Evolutionary conservation across 2,113 vertebrate species (phyloP), one percentile per base, ranked within the genome.

Genomic region (Delphinapterus leucas): DNA sequence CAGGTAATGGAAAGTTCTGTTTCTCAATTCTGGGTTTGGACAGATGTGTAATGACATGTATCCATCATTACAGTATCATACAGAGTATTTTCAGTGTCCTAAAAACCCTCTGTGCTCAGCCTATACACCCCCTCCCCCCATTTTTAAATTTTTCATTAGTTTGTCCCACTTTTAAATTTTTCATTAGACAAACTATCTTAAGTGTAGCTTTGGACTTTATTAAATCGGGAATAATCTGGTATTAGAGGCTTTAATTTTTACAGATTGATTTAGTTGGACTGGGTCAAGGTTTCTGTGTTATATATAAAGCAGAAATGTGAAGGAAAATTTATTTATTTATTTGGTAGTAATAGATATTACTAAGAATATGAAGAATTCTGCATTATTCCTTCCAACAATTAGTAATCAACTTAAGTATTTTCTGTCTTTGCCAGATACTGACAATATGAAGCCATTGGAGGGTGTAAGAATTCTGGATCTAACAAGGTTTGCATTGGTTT

Each of bases 391-490:
- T 36, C 36, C 36, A 31, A 83, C 88, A 93, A 95, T 84, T 93
- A 91, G 2, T 94, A 93, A 96, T 88, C 6, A 90, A 0, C 49
- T 92, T 13, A 88, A 80, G 9, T 96, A 17, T 97, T 97, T 98
- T 98, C 23, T 98, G 5, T 98, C 95, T 92, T 97, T 97, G 20
- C 81, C 94, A 98, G 98, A 97, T 98, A 96, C 86, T 95, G 93
- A 63, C 84, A 93, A 90, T 84, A 36, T 98, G 67, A 99, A 98
- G 67, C 99, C 99, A 31, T 96, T 99, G 97, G 99, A 99, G 41
- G 99, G 99, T 88, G 96, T 99, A 94, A 99, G 98, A 99, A 98
- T 99, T 96, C 97, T 99, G 88, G 99, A 99, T 97, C 26, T 99
- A 98, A 99, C 99, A 60, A 99, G 99, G 99, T 99, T 97, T 96